phyloP scores from a whole-genome alignment of 2,797 vertebrate species.

The Ibycter americanus region DNA sequence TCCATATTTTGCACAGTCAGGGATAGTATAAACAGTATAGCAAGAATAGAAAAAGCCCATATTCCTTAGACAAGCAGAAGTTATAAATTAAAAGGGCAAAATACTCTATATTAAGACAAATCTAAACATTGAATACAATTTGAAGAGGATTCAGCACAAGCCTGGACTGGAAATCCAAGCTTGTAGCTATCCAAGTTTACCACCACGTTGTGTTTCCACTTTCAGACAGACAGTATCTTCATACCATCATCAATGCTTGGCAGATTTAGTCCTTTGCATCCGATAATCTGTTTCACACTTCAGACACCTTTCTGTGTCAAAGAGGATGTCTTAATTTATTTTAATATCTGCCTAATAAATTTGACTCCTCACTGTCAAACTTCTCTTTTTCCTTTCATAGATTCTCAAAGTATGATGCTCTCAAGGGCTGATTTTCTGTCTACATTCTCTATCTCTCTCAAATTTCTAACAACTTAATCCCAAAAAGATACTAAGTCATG shows the following conservation, averaged over 20 bases:
- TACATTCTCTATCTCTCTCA: background rate
- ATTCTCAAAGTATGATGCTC: background rate
- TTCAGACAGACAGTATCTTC: background rate
- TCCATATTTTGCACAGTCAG: rapidly evolving
- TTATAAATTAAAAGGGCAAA: background rate
- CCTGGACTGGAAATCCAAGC: background rate
- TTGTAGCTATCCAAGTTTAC: background rate
- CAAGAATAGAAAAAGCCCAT: background rate
- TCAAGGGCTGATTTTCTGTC: background rate
- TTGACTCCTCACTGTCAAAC: background rate
- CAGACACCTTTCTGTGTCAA: background rate
- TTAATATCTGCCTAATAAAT: background rate
- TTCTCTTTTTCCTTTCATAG: background rate
- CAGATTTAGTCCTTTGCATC: background rate
- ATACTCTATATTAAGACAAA: background rate
- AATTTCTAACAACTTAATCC: background rate
- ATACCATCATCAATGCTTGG: background rate
- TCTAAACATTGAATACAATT: background rate
- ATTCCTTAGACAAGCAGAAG: background rate
- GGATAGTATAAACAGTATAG: rapidly evolving
- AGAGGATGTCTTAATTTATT: background rate
- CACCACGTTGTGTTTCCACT: background rate
- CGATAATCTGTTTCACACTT: background rate
- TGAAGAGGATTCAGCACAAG: background rate
- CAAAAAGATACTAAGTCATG: background rate